phyloP scores from a whole-genome alignment of 2,888 invertebrate genomes.

The Apoderus coryli region DNA sequence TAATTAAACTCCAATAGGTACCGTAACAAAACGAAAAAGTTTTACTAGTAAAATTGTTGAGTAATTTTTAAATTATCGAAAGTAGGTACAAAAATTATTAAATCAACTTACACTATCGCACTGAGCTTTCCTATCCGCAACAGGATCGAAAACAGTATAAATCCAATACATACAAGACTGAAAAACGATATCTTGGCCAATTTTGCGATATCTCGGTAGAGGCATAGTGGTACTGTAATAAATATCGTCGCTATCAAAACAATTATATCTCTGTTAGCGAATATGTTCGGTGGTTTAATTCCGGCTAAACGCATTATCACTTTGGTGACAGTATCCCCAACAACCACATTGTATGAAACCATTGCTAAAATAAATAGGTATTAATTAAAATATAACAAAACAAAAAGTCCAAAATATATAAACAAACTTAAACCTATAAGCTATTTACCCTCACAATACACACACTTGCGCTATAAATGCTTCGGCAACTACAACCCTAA shows the following conservation, averaged over 20 bases:
- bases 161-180: conserved; percentile 55
- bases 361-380: conserved; percentile 50
- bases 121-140: conserved; percentile 42
- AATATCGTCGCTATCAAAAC: conserved; percentile 57
- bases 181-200: conserved; percentile 54
- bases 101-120: conserved; percentile 52
- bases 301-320: conserved; percentile 58
- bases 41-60: too few relatives aligned
- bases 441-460: too few relatives aligned
- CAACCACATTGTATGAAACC: conserved; percentile 79
- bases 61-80: too few relatives aligned
- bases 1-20: too few relatives aligned
- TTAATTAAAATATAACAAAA: too few relatives aligned
- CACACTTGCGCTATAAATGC: too few relatives aligned
- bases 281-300: conserved; percentile 36
- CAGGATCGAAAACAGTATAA: conserved; percentile 54
- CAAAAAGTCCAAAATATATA: too few relatives aligned
- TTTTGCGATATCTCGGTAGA: conserved; percentile 59
- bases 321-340: conserved; percentile 74
- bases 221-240: conserved; percentile 62
- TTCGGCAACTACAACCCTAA: too few relatives aligned
- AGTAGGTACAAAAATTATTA: too few relatives aligned
- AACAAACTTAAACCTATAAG: too few relatives aligned
- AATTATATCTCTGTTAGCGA: conserved; percentile 50
- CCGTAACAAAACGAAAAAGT: too few relatives aligned